These are phyloP conservation scores for Simalia tracyae DNA, from an alignment of 2,797 vertebrate genomes.

Conservation along the genomic window DNA sequence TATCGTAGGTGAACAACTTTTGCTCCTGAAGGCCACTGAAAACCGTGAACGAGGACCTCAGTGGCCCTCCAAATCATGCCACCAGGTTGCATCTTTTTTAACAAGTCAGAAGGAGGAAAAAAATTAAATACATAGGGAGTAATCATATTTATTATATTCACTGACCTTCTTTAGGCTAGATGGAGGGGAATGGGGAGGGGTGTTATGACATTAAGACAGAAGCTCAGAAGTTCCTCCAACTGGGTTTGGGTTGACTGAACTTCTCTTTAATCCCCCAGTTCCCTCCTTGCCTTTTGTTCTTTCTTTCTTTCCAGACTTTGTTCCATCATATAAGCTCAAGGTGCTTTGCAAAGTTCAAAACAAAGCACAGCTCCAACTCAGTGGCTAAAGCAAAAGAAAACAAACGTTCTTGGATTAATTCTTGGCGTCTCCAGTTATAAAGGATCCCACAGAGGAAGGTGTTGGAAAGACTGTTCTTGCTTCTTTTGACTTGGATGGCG, in stretches of 20 bases:
- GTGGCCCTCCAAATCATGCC: neutral
- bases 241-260: neutral
- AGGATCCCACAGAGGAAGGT: neutral
- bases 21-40: neutral
- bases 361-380: neutral
- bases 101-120: neutral
- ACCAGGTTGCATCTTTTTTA: neutral
- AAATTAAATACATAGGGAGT: neutral
- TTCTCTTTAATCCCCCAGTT: neutral
- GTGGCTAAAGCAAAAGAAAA: neutral
- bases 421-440: neutral
- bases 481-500: neutral
- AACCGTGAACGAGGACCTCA: neutral
- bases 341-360: neutral
- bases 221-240: neutral
- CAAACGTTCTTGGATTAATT: neutral
- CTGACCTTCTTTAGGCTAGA: neutral
- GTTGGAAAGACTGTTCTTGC: neutral
- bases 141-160: neutral
- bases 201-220: neutral
- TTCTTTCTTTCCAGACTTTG: neutral
- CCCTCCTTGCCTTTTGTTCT: neutral
- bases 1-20: too few species aligned
- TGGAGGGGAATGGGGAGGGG: neutral
- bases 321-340: neutral